phyloP scores from a whole-genome alignment of 1,140 invertebrate species.

The Brachionus plicatilis region DNA sequence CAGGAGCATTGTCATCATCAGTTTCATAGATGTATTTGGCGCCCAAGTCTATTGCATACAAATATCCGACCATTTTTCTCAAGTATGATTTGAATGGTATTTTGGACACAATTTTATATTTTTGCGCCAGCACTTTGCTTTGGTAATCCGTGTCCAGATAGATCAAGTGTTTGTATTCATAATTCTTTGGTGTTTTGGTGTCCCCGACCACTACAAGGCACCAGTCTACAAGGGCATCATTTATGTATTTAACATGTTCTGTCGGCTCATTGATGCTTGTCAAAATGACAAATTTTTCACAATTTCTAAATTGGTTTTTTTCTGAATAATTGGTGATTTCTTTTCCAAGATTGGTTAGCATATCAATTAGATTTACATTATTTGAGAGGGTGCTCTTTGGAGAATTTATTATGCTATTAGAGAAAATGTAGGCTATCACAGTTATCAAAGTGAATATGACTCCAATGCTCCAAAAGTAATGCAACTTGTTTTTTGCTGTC shows the following conservation, averaged over 20 bases:
- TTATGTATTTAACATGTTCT: slow-evolving; percentile 41
- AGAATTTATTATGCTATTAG: neutral
- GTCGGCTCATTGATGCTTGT: slow-evolving; percentile 43
- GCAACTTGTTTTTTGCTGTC: too few species aligned
- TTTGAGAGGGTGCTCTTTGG: neutral
- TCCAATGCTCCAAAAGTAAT: too few species aligned
- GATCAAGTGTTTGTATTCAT: slow-evolving; percentile 41
- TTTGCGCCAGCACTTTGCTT: neutral
- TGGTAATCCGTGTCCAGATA: neutral
- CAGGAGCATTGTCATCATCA: slow-evolving; percentile 50
- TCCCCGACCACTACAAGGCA: slow-evolving; percentile 47
- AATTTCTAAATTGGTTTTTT: neutral
- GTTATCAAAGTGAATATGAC: too few species aligned
- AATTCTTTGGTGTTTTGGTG: slow-evolving; percentile 45
- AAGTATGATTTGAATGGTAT: slow-evolving; percentile 17
- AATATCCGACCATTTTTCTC: slow-evolving; percentile 33
- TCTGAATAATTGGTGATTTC: neutral
- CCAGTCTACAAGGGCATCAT: slow-evolving; percentile 43
- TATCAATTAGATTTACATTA: neutral
- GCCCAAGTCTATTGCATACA: slow-evolving; percentile 43
- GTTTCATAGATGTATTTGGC: slow-evolving; percentile 52
- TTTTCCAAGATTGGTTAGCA: neutral
- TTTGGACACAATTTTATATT: neutral
- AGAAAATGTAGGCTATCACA: neutral
- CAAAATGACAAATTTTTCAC: slow-evolving; percentile 43